Base-by-base conservation (phyloP, 1,140 invertebrate genomes). In the Pogonomyrmex barbatus region DNA sequence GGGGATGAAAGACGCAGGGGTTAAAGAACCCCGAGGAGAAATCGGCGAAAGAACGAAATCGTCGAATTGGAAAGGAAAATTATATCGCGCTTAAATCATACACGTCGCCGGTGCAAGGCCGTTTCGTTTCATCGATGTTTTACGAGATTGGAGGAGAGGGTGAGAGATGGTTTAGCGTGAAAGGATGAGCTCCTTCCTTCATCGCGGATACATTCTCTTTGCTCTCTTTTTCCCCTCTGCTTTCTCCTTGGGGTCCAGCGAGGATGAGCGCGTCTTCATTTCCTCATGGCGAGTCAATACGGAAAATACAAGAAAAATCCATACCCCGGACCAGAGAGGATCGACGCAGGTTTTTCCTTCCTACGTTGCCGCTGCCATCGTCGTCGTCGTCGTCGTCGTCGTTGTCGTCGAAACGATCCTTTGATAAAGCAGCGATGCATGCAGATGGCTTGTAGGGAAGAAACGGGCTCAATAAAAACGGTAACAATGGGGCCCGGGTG, bases 371-470 rank as follows among this genome's bases (percentile, higher is more conserved):
- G 71, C 54, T 9, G 14, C 52, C 56, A 60, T 17, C 68, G 68
- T n/a, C 14, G 67, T 17, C 47, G 17, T 52, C 47, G 47, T 71
- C 68, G 12, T 75, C 58, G 36, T 81, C 62, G 62, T 39, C 81
- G 58, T 65, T 17, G 62, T 42, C 42, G n/a, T 52, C 58, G 76
- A 87, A 88, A 87, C 76, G 85, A 88, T 88, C 73, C 71, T 83
- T 89, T 87, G 87, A 88, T 87, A 88, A 88, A 87, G 85, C 78
- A 87, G 50, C 85, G 87, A 83, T 84, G 75, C 87, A 88, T 88
- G 87, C 87, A 84, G 87, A 89, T 89, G 52, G 78, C 62, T 58
- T 39, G 12, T 58, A 52, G 39, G 67, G 68, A 88, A 87, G 78
- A 84, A 71, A 77, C 62, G 82, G 63, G 52, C 68, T 78, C 58